Evolutionary conservation across 2,888 invertebrate species (phyloP), one percentile per base, ranked within the genome.

Genomic region (Folsomia manolachei): DNA sequence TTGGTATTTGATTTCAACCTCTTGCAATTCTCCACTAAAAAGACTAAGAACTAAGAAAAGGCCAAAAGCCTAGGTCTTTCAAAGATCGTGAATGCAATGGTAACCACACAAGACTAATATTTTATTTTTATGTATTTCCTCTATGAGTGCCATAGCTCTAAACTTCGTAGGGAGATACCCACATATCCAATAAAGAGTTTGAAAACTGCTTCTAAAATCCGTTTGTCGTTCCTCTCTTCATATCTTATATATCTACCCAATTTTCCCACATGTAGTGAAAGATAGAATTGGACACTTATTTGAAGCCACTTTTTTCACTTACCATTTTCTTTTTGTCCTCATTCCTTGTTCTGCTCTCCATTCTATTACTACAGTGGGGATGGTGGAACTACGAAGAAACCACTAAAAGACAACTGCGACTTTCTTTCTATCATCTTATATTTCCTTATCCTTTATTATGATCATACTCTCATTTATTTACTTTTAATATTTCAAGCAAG

Each of bases 71-170:
- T n/a, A 21, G 56, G n/a, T 7, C 56, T 56, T 7, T 56, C 39
- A 39, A 14, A 39, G 39, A 39, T 39, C 39, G 4, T 14, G 39
- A 39, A 39, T 14, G 56, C 7, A 69, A 62, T 69, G 69, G 62
- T 62, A 62, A 63, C 69, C 69, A 23, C 61, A 69, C 24, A 14
- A 69, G 63, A 62, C 61, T 62, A 69, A 69, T 69, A 69, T 69
- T 62, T 69, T 69, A 62, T 63, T 69, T 68, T 69, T 69, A 69
- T 69, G 69, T 69, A 69, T 62, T 62, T 69, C 63, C 69, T 69
- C 63, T 60, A 26, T 39, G 26, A 62, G 39, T 69, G 21, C 18
- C 7, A n/a, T n/a, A n/a, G n/a, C n/a, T n/a, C n/a, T n/a, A n/a
- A n/a, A 39, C 39, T 39, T 39, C 39, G n/a, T n/a, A n/a, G n/a